Base-by-base conservation (phyloP, 2,888 invertebrate species). In the Campoplex capitator region DNA sequence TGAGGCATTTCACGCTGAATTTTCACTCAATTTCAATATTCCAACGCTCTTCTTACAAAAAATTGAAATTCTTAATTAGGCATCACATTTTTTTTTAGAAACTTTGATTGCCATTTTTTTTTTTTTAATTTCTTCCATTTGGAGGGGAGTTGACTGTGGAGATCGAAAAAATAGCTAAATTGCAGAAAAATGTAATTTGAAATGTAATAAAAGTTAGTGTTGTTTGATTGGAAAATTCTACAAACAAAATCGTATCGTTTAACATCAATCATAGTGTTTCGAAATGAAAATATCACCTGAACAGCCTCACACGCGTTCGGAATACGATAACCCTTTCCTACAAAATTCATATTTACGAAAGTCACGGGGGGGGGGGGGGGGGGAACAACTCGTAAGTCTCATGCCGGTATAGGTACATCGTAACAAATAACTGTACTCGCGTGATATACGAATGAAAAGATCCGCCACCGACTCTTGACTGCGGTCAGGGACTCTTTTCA, bases 401-500 rank as follows among this genome's bases (percentile, higher is more conserved):
- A 8, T 23, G 70, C 16, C 28, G 32, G 48, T 71, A 32, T 28
- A 71, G 2, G 23, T 23, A 23, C 23, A n/a, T 42, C 54, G 51
- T 38, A 56, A 67, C 35, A 56, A 23, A 54, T 23, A 42, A 4
- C 23, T 54, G 68, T 38, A 13, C n/a, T n/a, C 38, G 18, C 38
- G 18, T 23, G 28, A 38, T 13, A 32, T 38, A 38, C 18, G 56
- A 74, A 54, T 74, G 74, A 74, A 56, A 74, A 54, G 32, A 62
- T 62, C 38, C 74, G 38, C 38, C 56, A 62, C n/a, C 56, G 73
- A 65, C 56, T 77, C 68, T 85, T 77, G 77, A 74, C 79, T 73
- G 82, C 81, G 85, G 87, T 87, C 87, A 85, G 77, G 87, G 82
- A 87, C 82, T 79, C 75, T 62, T 42, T 48, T 65, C 51, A 32